phyloP scores from a whole-genome alignment of 2,113 vertebrate genomes.

The Ceyx margarethae region DNA sequence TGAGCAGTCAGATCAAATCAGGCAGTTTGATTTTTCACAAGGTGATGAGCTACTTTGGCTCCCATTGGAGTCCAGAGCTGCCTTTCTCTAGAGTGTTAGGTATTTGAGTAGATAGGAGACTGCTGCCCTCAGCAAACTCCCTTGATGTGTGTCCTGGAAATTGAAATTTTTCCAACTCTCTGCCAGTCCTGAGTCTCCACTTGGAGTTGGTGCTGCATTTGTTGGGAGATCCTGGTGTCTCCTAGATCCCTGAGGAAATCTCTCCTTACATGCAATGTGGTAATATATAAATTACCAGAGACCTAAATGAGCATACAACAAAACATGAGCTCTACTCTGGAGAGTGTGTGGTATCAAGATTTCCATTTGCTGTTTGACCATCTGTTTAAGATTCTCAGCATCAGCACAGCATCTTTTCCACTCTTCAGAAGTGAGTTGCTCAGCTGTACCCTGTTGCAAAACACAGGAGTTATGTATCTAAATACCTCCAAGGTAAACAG shows the following conservation, averaged over 20 bases:
- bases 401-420: fast-evolving
- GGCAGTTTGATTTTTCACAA: background rate
- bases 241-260: background rate
- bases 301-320: fast-evolving
- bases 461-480: background rate
- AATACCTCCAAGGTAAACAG: background rate
- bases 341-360: background rate
- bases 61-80: background rate
- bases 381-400: too few species aligned
- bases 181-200: background rate
- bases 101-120: background rate
- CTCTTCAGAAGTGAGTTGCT: background rate
- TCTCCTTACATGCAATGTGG: fast-evolving
- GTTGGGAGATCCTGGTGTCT: background rate
- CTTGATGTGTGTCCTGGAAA: fast-evolving
- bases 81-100: background rate
- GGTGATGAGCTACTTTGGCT: background rate
- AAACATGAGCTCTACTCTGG: background rate
- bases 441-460: background rate
- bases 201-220: background rate
- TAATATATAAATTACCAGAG: background rate
- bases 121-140: background rate
- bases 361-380: background rate
- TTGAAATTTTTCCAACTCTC: fast-evolving
- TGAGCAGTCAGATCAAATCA: conserved; percentile 14